Percentiles rank a stretch among this genome's conserved stretches.
Evolutionary conservation across 2,797 vertebrate species (phyloP).

Genomic region (Philypnodon macrostomus): DNA sequence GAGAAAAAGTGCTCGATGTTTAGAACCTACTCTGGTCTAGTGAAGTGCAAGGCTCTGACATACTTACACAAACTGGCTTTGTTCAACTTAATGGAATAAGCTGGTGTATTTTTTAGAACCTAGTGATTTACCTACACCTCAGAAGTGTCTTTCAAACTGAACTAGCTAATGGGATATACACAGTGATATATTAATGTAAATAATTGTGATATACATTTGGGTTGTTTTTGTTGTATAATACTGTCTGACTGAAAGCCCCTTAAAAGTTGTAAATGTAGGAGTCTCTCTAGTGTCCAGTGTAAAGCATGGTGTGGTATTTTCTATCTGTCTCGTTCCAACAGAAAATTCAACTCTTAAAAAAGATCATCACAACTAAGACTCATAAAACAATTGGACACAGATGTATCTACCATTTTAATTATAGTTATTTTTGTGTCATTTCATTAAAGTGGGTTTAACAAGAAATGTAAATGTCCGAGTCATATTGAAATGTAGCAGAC

Average conservation of each 20-base stretch:
- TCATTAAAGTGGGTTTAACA: not conserved
- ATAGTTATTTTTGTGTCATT: not conserved
- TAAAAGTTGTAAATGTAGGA: slow-evolving; percentile 1
- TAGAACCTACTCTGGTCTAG: slow-evolving; percentile 86
- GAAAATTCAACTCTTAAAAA: not conserved
- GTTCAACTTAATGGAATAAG: slow-evolving; percentile 37
- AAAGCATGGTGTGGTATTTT: slow-evolving; percentile 8
- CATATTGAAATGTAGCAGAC: slow-evolving; percentile 3
- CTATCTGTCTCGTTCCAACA: too few species aligned
- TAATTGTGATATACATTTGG: too few species aligned
- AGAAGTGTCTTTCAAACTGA: too few species aligned
- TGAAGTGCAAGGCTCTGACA: slow-evolving; percentile 86
- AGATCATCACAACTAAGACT: not conserved
- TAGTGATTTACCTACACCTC: too few species aligned
- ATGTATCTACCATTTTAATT: too few species aligned
- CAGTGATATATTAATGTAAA: too few species aligned
- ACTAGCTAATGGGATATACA: too few species aligned
- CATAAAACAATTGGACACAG: not conserved
- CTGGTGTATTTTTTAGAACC: not conserved
- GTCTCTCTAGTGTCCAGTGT: slow-evolving; percentile 39
- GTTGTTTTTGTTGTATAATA: too few species aligned
- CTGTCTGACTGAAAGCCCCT: too few species aligned
- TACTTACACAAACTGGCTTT: slow-evolving; percentile 83
- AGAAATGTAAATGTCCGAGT: slow-evolving; percentile 1
- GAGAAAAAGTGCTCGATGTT: slow-evolving; percentile 75